phyloP scores from a whole-genome alignment of 2,113 vertebrate genomes.

The Corythaeola cristata region DNA sequence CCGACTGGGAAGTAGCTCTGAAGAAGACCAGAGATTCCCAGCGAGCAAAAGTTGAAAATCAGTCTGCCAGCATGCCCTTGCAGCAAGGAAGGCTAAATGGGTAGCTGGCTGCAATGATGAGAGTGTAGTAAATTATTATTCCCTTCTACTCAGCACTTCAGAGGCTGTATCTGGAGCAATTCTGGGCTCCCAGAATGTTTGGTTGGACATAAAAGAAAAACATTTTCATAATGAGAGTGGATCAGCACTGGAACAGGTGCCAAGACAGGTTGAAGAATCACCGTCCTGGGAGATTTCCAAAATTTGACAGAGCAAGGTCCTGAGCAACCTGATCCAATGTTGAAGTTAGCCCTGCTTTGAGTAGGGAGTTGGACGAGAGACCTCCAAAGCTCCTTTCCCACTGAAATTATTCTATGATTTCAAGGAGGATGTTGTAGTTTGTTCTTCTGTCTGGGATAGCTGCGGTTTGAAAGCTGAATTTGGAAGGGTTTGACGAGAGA shows the following conservation, averaged over 20 bases:
- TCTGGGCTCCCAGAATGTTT: constrained; percentile 21
- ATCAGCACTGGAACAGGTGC: constrained; percentile 6
- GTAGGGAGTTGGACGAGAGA: neutral
- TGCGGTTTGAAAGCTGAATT: neutral
- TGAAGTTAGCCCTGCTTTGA: neutral
- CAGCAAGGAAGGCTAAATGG: neutral
- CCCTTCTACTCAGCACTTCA: constrained; percentile 21
- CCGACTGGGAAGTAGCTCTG: neutral
- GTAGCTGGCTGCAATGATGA: neutral
- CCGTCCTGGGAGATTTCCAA: constrained; percentile 17
- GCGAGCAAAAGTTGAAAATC: neutral
- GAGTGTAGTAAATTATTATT: constrained; percentile 37
- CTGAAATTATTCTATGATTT: neutral
- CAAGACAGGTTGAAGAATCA: constrained; percentile 30
- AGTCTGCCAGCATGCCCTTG: neutral
- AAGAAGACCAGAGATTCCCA: neutral
- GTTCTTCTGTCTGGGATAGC: neutral
- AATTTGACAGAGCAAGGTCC: neutral
- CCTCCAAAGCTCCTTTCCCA: neutral
- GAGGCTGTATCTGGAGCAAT: neutral
- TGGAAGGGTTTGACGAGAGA: neutral
- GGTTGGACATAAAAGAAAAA: constrained; percentile 26
- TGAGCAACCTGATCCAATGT: neutral
- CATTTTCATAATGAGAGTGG: constrained; percentile 20
- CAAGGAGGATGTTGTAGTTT: neutral